Conservation (phyloP, 1,140 invertebrate genomes). For the Drosophila santomea region DNA sequence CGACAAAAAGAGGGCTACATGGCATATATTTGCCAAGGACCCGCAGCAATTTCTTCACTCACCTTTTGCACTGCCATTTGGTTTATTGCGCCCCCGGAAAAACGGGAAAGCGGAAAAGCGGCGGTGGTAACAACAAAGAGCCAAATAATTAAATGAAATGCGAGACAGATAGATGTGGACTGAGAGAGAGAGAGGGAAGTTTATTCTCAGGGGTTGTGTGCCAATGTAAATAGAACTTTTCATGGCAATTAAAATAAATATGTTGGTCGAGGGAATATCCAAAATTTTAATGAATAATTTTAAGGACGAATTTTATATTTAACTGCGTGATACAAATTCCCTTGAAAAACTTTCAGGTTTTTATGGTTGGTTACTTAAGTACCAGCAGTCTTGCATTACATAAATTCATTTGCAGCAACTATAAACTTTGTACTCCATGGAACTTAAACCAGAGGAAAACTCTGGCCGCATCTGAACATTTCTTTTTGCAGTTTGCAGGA, state of each 20-base stretch:
- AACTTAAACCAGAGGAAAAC: conserved; percentile 2
- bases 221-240: conserved; percentile 24
- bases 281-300: conserved; percentile 41
- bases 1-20: conserved; percentile 23
- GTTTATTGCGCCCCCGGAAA: conserved; percentile 35
- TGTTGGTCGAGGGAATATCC: conserved; percentile 33
- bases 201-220: conserved; percentile 17
- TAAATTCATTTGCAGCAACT: not conserved
- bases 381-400: too few relatives aligned
- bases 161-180: conserved; percentile 8
- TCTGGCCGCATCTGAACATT: not conserved
- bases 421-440: not conserved
- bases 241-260: conserved; percentile 62
- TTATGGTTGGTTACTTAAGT: not conserved
- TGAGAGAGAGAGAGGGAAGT: not conserved
- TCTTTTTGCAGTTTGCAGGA: not conserved
- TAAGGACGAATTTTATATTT: not conserved
- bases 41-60: conserved; percentile 60
- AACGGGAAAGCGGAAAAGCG: conserved; percentile 5
- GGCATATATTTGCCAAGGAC: conserved; percentile 48
- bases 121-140: conserved; percentile 47
- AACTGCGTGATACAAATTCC: not conserved
- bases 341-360: too few relatives aligned
- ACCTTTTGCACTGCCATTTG: conserved; percentile 47
- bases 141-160: conserved; percentile 68